Evolutionary conservation across 2,113 vertebrate genomes (phyloP).

Genomic region (Gopherus evgoodei): DNA sequence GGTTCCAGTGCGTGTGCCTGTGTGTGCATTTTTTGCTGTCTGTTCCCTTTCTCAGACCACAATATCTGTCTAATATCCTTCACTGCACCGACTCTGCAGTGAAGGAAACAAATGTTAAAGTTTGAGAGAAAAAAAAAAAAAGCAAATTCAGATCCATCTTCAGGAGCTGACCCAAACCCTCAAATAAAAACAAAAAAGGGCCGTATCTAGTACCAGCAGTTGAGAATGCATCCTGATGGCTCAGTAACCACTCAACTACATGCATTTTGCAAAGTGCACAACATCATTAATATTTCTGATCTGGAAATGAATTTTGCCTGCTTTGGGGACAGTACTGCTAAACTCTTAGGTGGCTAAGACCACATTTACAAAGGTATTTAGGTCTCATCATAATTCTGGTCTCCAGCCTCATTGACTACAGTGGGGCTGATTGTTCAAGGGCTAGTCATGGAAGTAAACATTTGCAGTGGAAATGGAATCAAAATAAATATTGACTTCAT

Average conservation of each 20-base stretch:
- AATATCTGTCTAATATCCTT: constrained; percentile 54
- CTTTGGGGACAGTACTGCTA: not conserved
- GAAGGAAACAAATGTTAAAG: constrained; percentile 14
- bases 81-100: not conserved
- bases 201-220: not conserved
- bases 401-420: not conserved
- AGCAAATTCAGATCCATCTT: constrained; percentile 59
- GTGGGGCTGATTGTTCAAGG: too few relatives aligned
- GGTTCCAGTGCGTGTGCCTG: not conserved
- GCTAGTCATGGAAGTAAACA: not conserved
- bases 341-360: not conserved
- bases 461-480: not conserved
- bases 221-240: not conserved
- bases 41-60: constrained; percentile 31
- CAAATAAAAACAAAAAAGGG: constrained; percentile 10
- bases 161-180: constrained; percentile 46
- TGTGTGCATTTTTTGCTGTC: not conserved
- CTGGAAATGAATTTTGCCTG: not conserved
- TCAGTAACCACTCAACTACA: not conserved
- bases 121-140: constrained; percentile 41
- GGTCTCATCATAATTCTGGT: not conserved
- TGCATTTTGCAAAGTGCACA: not conserved
- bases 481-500: not conserved
- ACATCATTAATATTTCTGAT: fast-evolving
- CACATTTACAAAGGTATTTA: not conserved